A percentile compares a stretch with the other conserved stretches of the same genome.
phyloP scores from a whole-genome alignment of 1,140 invertebrate species.

The Drosophila pseudoobscura region DNA sequence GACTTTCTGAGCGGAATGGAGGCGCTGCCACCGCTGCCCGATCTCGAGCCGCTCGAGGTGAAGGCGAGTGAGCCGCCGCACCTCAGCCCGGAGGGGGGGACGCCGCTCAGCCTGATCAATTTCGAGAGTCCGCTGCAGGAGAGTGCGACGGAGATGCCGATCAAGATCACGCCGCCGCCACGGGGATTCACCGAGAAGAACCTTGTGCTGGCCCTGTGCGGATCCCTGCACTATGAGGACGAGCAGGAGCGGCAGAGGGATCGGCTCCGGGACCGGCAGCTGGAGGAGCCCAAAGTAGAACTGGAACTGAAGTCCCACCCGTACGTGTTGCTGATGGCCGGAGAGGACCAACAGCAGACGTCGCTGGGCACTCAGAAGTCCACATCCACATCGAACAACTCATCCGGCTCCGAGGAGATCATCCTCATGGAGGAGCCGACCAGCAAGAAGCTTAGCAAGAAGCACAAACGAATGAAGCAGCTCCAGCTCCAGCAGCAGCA shows the following conservation, averaged over 20 bases:
- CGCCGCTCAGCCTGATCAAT: slow-evolving; percentile 68
- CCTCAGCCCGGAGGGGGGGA: neutral
- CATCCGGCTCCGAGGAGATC: slow-evolving; percentile 75
- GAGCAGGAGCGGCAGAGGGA: slow-evolving; percentile 30
- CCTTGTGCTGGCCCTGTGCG: slow-evolving; percentile 76
- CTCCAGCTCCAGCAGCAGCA: slow-evolving; percentile 47
- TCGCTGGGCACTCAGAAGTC: slow-evolving; percentile 39
- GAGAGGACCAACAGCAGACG: slow-evolving; percentile 10
- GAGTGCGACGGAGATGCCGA: slow-evolving; percentile 33
- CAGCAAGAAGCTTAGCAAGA: slow-evolving; percentile 72
- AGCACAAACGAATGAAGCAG: slow-evolving; percentile 67
- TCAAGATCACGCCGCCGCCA: slow-evolving; percentile 65
- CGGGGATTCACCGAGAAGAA: slow-evolving; percentile 71
- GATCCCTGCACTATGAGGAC: slow-evolving; percentile 75
- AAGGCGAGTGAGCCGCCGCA: slow-evolving; percentile 6
- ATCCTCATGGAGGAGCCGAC: slow-evolving; percentile 67
- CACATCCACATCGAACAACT: slow-evolving; percentile 63
- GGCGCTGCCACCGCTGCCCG: slow-evolving; percentile 65
- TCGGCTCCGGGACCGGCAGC: neutral
- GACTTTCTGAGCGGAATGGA: slow-evolving; percentile 61
- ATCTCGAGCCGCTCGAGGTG: slow-evolving; percentile 64
- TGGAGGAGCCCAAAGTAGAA: slow-evolving; percentile 6
- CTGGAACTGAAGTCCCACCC: slow-evolving; percentile 14
- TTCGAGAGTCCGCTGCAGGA: slow-evolving; percentile 80
- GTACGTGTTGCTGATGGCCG: neutral